These are phyloP conservation scores for Alectoris magna DNA, from an alignment of 2,797 vertebrate genomes.

Conservation along the genomic window DNA sequence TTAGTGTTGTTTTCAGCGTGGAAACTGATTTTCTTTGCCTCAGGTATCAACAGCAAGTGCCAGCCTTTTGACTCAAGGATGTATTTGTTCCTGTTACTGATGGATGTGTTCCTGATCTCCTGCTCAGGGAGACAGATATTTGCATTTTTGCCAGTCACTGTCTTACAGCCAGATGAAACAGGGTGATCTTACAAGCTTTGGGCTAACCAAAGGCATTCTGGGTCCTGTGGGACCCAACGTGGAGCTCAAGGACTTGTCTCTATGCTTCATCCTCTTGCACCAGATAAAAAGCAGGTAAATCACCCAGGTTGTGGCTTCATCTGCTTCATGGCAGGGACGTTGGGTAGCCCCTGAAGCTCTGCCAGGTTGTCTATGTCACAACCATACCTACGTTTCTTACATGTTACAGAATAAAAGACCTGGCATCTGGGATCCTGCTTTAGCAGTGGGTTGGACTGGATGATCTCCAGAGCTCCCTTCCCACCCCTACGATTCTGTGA, in stretches of 20 bases:
- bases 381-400: background rate
- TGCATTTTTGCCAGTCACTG: background rate
- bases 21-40: background rate
- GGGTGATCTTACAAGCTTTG: background rate
- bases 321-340: accelerated
- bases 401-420: background rate
- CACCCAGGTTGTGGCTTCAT: background rate
- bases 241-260: background rate
- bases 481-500: no score
- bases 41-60: background rate
- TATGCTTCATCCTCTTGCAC: background rate
- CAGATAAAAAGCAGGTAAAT: background rate
- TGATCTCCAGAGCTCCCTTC: no score
- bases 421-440: no score
- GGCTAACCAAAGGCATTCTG: background rate
- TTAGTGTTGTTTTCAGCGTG: background rate
- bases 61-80: background rate
- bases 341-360: background rate
- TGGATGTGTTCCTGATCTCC: background rate
- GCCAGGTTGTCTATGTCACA: background rate
- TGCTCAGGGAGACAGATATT: background rate
- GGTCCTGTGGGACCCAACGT: background rate
- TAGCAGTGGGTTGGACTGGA: no score
- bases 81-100: background rate
- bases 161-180: background rate